A percentile compares a stretch with the other conserved stretches of the same genome.
Conservation (phyloP, 2,888 invertebrate genomes). For the Thumatha senex region DNA sequence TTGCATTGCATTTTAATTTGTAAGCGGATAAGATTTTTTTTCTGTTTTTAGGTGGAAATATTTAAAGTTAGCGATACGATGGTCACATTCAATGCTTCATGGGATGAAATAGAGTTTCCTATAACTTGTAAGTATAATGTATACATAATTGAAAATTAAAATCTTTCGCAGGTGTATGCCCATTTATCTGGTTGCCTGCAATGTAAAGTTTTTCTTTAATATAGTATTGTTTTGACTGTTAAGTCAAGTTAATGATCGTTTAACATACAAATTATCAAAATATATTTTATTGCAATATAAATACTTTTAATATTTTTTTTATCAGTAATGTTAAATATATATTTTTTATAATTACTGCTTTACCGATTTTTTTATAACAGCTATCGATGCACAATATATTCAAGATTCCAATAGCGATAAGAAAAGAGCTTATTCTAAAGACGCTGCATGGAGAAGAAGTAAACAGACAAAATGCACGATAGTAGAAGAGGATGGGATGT, state of each 20-base stretch:
- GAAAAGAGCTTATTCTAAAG: conserved; percentile 32
- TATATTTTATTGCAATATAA: too few species aligned
- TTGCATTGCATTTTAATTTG: too few species aligned
- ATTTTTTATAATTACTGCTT: neutral
- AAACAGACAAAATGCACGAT: conserved; percentile 19
- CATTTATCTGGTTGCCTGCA: neutral
- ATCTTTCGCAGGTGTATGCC: too few species aligned
- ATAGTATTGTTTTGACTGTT: neutral
- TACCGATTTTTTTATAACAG: conserved; percentile 24
- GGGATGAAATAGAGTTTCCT: conserved; percentile 53
- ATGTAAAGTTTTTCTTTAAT: too few species aligned
- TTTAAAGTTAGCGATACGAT: conserved; percentile 24
- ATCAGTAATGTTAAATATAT: neutral
- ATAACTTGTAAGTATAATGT: conserved; percentile 46
- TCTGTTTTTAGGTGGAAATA: conserved; percentile 42
- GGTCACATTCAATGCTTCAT: conserved; percentile 46
- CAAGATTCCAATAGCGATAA: conserved; percentile 21
- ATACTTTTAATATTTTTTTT: neutral
- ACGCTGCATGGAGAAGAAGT: conserved; percentile 49
- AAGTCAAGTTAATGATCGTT: too few species aligned
- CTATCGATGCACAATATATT: conserved; percentile 42
- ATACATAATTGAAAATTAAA: neutral
- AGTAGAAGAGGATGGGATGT: conserved; percentile 20
- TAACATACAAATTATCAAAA: too few species aligned
- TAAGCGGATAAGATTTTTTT: too few species aligned